Evolutionary conservation across 2,113 vertebrate species (phyloP).

Genomic region (Apteryx owenii): DNA sequence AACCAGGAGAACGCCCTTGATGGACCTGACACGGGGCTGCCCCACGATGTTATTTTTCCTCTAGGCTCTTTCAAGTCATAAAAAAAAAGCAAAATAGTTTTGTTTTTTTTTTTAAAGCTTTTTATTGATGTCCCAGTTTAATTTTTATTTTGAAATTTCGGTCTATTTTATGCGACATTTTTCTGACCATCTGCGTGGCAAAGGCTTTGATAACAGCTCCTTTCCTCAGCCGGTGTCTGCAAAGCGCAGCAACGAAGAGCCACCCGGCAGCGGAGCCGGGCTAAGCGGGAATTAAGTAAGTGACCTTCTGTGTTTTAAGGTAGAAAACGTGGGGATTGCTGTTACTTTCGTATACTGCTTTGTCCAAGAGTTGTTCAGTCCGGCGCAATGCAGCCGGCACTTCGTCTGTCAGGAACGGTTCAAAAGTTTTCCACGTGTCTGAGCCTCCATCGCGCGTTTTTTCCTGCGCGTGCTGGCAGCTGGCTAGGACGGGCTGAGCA

Average conservation of each 20-base stretch:
- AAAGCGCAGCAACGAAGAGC: too few relatives aligned
- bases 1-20: too few relatives aligned
- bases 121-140: not conserved
- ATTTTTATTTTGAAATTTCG: not conserved
- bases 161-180: not conserved
- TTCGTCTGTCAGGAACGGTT: not conserved
- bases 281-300: too few relatives aligned
- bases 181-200: not conserved
- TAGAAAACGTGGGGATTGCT: fast-evolving
- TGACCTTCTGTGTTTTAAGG: too few relatives aligned
- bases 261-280: too few relatives aligned
- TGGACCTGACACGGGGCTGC: too few relatives aligned
- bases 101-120: not conserved
- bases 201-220: not conserved
- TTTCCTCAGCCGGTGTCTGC: not conserved
- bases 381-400: not conserved
- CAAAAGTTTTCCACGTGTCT: not conserved
- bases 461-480: too few relatives aligned
- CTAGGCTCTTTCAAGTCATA: not conserved
- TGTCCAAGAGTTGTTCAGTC: not conserved
- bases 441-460: not conserved
- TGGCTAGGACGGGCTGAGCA: too few relatives aligned
- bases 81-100: too few relatives aligned
- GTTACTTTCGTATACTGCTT: not conserved
- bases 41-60: not conserved